phyloP scores from a whole-genome alignment of 2,113 vertebrate genomes.

The Xenopus tropicalis region DNA sequence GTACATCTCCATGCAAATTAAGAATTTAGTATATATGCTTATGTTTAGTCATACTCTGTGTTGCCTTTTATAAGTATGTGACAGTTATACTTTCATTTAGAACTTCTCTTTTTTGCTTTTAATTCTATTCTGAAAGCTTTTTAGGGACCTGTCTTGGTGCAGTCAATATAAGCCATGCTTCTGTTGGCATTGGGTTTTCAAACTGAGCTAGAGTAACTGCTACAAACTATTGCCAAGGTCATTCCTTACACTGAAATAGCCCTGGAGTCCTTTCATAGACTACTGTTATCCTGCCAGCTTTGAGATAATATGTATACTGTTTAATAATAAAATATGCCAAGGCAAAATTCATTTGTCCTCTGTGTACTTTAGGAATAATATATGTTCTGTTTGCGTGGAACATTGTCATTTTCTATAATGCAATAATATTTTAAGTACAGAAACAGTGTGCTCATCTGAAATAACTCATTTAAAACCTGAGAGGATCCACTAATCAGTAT shows the following conservation, averaged over 20 bases:
- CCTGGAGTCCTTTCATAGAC: neutral
- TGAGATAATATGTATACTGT: neutral
- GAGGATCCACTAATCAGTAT: too few species aligned
- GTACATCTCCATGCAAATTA: too few species aligned
- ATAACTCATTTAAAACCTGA: too few species aligned
- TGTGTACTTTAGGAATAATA: neutral
- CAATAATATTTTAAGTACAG: too few species aligned
- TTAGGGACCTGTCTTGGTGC: neutral
- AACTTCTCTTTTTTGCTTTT: too few species aligned
- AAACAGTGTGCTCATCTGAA: too few species aligned
- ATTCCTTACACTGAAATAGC: neutral
- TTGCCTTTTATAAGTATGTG: too few species aligned
- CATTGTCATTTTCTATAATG: too few species aligned
- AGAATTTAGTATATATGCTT: too few species aligned
- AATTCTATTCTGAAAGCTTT: too few species aligned
- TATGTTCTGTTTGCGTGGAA: neutral
- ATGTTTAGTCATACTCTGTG: too few species aligned
- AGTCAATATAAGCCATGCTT: neutral
- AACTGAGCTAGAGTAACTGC: neutral
- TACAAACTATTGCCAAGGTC: slow-evolving; percentile 4
- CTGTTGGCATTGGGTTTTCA: slow-evolving; percentile 1
- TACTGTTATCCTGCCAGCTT: neutral
- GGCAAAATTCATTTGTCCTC: neutral
- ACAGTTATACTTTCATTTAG: too few species aligned
- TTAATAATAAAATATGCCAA: neutral